Base-by-base conservation (phyloP, 37 sponge, comb jelly and placozoan species). In the Ianthella basta region DNA sequence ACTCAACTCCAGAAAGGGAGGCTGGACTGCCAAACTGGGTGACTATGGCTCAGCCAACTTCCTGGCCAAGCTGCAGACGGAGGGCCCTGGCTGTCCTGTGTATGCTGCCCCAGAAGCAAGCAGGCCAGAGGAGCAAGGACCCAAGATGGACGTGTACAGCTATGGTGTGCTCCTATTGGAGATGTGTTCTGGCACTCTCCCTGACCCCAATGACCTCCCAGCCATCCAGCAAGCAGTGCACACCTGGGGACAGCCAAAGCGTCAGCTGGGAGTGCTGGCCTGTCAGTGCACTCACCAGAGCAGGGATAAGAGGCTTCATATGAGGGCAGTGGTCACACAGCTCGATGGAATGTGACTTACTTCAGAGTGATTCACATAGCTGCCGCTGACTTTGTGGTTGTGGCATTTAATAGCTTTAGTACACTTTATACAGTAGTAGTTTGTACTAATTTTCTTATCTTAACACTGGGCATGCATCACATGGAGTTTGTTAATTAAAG, bases 21-120 rank as follows among this genome's bases (percentile, higher is more conserved):
- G 30, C 0, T 91, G 91, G 91, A 35, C 40, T 37, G 95, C 95
- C 15, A 94, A 94, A 67, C 65, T 94, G 32, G 85, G 88, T 3
- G 95, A 94, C 81, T 94, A 91, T 72, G 95, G 95, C 4, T 88
- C 95, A 54, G 91, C 95, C 56, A 94, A 94, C 70, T 68, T 91
- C 20, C 79, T 54, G 2, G 39, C 79, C 16, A 25, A 72, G 2
- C 65, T 80, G 23, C 44, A 53, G 12, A 90, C 94, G 21, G 60
- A 38, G 56, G 86, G 40, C 8, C 91, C 88, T 20, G 94, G 91
- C 18, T 88, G 88, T 68, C 67, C 88, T 19, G 73, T 86, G 32
- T 94, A 94, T 60, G 82, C 82, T 60, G 91, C 95, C 55, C 95
- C 95, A 36, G 95, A 91, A 54, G 79, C 82, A 20, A 67, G 79